A percentile compares a stretch with the other conserved stretches of the same genome.
Conservation (phyloP, 2,797 vertebrate genomes). For the Chelon auratus region DNA sequence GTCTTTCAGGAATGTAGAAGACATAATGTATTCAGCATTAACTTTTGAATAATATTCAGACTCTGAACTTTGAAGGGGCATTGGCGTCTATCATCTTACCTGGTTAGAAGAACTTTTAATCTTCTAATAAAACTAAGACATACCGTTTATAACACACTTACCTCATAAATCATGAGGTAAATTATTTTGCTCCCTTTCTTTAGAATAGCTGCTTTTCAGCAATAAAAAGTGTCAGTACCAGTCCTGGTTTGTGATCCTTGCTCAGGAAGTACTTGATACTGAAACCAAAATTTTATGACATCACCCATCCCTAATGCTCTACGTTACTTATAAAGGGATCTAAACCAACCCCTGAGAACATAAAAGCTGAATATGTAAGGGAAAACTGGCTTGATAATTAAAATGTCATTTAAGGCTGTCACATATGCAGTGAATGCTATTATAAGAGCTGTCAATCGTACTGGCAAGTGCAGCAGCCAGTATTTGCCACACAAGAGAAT, state of each 20-base stretch:
- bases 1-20: too few species aligned
- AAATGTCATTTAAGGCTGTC: conserved; percentile 71
- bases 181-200: too few species aligned
- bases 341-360: conserved; percentile 10
- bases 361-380: conserved; percentile 27
- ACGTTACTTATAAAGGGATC: conserved; percentile 4
- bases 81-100: too few species aligned
- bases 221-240: background rate
- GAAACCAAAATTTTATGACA: background rate
- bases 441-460: conserved; percentile 69
- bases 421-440: conserved; percentile 62
- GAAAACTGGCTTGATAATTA: conserved; percentile 63
- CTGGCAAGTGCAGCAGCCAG: conserved; percentile 37
- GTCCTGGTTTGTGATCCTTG: background rate
- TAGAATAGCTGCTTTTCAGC: background rate
- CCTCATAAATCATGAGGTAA: too few species aligned
- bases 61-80: too few species aligned
- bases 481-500: conserved; percentile 50
- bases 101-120: too few species aligned
- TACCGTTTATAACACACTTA: too few species aligned
- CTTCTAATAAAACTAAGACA: too few species aligned
- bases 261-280: background rate
- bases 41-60: too few species aligned
- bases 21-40: too few species aligned
- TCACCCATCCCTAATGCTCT: background rate